Conservation (phyloP, 2,888 invertebrate species). For the Heliconius ethilla region DNA sequence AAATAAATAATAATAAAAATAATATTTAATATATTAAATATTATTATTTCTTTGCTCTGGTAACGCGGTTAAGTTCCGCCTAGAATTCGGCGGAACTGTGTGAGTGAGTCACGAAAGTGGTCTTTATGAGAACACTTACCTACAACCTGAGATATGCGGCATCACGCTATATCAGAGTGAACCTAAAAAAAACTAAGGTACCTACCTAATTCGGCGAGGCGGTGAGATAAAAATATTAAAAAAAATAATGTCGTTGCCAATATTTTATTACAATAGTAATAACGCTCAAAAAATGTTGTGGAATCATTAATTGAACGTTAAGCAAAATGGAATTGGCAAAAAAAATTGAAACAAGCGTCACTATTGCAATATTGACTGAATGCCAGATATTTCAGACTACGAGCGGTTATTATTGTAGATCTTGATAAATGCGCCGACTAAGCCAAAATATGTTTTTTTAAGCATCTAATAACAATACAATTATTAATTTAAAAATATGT, state of each 20-base stretch:
- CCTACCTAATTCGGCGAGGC: too few relatives aligned
- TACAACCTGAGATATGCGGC: too few relatives aligned
- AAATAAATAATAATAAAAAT: too few relatives aligned
- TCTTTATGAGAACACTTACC: too few relatives aligned
- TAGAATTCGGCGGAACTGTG: too few relatives aligned
- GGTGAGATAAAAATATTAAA: not conserved
- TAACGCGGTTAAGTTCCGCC: too few relatives aligned
- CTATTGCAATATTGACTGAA: slow-evolving; percentile 18
- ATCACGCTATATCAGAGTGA: too few relatives aligned
- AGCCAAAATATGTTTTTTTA: not conserved
- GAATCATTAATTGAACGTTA: not conserved
- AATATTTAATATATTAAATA: too few relatives aligned
- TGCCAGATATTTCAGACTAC: slow-evolving; percentile 22
- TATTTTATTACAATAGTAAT: not conserved
- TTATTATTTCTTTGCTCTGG: too few relatives aligned
- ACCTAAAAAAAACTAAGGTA: too few relatives aligned
- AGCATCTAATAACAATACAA: not conserved
- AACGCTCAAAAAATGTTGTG: not conserved
- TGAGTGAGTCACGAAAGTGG: too few relatives aligned
- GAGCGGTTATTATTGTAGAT: slow-evolving; percentile 31
- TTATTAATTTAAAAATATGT: not conserved
- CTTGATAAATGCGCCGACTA: slow-evolving; percentile 16
- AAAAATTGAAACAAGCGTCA: not conserved
- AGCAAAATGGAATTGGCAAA: slow-evolving; percentile 1
- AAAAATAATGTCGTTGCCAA: not conserved